Percentiles rank a stretch among this genome's conserved stretches.
Evolutionary conservation across 2,113 vertebrate species (phyloP).

Genomic region (Peucedramus taeniatus): DNA sequence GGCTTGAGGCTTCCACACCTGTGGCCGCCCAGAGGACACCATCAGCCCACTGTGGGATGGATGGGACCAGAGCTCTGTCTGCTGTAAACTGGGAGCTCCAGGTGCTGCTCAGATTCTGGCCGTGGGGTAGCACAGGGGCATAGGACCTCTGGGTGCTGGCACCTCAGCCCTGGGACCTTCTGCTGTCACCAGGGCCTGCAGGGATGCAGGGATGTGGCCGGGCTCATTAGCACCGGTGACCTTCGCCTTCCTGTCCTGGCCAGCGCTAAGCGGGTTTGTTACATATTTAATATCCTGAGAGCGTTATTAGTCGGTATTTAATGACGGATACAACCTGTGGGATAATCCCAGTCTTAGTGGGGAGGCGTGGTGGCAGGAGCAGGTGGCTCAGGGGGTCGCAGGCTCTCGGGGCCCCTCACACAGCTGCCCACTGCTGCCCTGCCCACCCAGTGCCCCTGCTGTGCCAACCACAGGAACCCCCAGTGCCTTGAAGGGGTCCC

Average conservation of each 20-base stretch:
- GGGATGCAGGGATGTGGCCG: neutral
- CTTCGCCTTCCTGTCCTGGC: slow-evolving; percentile 22
- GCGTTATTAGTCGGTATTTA: slow-evolving; percentile 57
- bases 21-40: fast-evolving
- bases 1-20: fast-evolving
- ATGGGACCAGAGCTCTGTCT: fast-evolving
- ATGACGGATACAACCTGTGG: slow-evolving; percentile 52
- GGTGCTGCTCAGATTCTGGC: neutral
- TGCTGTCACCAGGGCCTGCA: neutral
- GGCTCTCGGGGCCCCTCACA: neutral
- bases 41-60: neutral
- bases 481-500: fast-evolving
- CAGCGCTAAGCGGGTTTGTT: slow-evolving; percentile 58
- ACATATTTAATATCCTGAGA: slow-evolving; percentile 65
- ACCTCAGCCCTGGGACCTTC: neutral
- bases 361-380: neutral
- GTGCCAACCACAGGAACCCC: fast-evolving
- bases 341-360: slow-evolving; percentile 35
- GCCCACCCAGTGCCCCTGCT: neutral
- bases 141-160: fast-evolving
- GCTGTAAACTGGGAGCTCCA: fast-evolving
- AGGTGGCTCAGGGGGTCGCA: fast-evolving
- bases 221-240: neutral
- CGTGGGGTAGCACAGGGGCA: fast-evolving
- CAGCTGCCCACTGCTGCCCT: neutral